phyloP scores from a whole-genome alignment of 2,113 vertebrate genomes.

The Dendropsophus ebraccatus region DNA sequence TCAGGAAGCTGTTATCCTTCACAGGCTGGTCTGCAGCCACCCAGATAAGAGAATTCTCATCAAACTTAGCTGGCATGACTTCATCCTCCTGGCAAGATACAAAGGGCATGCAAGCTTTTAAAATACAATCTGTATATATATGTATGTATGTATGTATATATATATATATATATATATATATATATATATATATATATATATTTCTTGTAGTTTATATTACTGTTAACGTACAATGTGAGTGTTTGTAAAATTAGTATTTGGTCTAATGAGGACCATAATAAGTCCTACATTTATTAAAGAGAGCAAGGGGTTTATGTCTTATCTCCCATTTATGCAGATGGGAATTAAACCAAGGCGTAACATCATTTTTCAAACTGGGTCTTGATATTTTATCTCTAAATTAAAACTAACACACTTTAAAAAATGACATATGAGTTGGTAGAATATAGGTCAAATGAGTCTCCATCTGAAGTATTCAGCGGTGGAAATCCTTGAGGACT shows the following conservation, averaged over 20 bases:
- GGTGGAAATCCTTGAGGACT: conserved; percentile 6
- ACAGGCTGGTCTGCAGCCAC: conserved; percentile 84
- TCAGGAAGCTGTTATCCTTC: conserved; percentile 87
- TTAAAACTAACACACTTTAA: conserved; percentile 30
- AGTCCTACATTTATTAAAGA: conserved; percentile 1
- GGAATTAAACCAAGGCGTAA: conserved; percentile 43
- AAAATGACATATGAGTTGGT: conserved; percentile 35
- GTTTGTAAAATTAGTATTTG: conserved; percentile 20
- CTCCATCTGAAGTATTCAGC: neutral
- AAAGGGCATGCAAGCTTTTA: conserved; percentile 37
- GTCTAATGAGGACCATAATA: conserved; percentile 2
- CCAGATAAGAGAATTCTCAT: conserved; percentile 88
- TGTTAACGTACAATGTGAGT: neutral
- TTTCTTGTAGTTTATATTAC: neutral
- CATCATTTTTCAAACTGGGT: conserved; percentile 36
- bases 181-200: neutral
- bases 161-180: neutral
- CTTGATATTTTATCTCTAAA: conserved; percentile 43
- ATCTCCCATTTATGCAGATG: conserved; percentile 43
- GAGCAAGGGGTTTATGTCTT: conserved; percentile 28
- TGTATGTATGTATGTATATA: neutral
- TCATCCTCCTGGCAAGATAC: conserved; percentile 82
- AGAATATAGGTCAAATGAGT: conserved; percentile 34
- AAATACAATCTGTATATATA: neutral
- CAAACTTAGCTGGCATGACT: conserved; percentile 88